Conservation (phyloP, 2,113 vertebrate genomes). For the Ovis canadensis region DNA sequence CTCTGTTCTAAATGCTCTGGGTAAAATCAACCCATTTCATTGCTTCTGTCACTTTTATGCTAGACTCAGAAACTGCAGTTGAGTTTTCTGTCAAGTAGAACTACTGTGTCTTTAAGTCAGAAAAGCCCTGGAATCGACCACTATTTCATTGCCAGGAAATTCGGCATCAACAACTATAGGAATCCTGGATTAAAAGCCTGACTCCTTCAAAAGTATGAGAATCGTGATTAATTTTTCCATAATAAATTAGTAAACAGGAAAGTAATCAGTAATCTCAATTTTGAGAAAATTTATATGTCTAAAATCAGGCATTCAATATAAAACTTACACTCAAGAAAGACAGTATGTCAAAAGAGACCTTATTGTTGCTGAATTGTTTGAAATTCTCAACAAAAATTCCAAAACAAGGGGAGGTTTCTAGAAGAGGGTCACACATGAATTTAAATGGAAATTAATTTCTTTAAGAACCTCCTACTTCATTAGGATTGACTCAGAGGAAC, state of each 20-base stretch:
- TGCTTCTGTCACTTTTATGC: constrained; percentile 20
- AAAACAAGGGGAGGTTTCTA: constrained; percentile 64
- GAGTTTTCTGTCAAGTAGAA: constrained; percentile 19
- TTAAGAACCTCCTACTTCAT: constrained; percentile 72
- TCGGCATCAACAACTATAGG: constrained; percentile 38
- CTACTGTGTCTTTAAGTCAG: constrained; percentile 67
- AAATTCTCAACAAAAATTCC: constrained; percentile 69
- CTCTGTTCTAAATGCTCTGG: not conserved
- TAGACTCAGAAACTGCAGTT: not conserved
- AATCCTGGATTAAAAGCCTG: constrained; percentile 49
- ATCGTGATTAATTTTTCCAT: constrained; percentile 46
- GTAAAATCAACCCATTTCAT: constrained; percentile 10
- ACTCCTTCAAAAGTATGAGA: constrained; percentile 37
- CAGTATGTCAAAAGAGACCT: constrained; percentile 41
- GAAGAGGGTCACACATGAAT: constrained; percentile 71
- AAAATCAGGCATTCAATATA: constrained; percentile 36
- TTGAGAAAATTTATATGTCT: constrained; percentile 13
- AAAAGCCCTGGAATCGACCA: constrained; percentile 49
- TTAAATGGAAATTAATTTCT: constrained; percentile 76
- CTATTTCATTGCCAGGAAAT: constrained; percentile 62
- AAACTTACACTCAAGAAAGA: constrained; percentile 46
- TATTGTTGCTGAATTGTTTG: constrained; percentile 63
- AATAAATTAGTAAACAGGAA: constrained; percentile 49
- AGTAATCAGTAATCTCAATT: constrained; percentile 29
- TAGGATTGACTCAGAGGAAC: constrained; percentile 70